These are phyloP conservation scores for Sorex fumeus DNA, from an alignment of 2,113 vertebrate species.

Conservation along the genomic window DNA sequence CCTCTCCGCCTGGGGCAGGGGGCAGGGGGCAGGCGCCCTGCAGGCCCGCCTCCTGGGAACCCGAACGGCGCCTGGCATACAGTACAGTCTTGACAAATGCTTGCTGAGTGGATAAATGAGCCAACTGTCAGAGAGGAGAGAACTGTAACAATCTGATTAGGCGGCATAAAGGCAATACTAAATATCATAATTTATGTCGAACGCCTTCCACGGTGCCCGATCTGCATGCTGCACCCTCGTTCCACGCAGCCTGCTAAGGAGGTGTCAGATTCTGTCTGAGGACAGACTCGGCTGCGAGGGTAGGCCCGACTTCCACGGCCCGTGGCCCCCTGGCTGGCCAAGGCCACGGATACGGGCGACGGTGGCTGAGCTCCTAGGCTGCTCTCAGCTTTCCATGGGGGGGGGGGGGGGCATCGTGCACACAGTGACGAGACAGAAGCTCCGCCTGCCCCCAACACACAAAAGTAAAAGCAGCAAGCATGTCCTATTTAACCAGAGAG, in stretches of 20 bases:
- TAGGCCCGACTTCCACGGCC: not conserved
- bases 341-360: not conserved
- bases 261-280: constrained; percentile 65
- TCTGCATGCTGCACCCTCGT: constrained; percentile 42
- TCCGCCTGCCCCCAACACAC: not conserved
- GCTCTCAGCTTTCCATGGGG: not conserved
- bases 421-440: not conserved
- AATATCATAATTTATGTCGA: constrained; percentile 60
- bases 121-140: constrained; percentile 64
- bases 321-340: not conserved
- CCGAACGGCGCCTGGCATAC: not conserved
- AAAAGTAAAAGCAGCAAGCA: too few species aligned
- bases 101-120: constrained; percentile 35
- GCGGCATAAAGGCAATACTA: constrained; percentile 64
- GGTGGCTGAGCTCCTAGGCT: not conserved
- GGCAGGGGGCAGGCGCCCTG: not conserved
- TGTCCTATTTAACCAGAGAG: too few species aligned
- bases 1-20: not conserved
- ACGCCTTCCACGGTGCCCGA: constrained; percentile 31
- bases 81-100: constrained; percentile 43
- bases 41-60: not conserved
- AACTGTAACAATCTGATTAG: constrained; percentile 69
- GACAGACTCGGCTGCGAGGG: constrained; percentile 21
- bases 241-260: constrained; percentile 57
- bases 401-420: not conserved